Base-by-base conservation (phyloP, 2,888 invertebrate species). In the Thymelicus sylvestris region DNA sequence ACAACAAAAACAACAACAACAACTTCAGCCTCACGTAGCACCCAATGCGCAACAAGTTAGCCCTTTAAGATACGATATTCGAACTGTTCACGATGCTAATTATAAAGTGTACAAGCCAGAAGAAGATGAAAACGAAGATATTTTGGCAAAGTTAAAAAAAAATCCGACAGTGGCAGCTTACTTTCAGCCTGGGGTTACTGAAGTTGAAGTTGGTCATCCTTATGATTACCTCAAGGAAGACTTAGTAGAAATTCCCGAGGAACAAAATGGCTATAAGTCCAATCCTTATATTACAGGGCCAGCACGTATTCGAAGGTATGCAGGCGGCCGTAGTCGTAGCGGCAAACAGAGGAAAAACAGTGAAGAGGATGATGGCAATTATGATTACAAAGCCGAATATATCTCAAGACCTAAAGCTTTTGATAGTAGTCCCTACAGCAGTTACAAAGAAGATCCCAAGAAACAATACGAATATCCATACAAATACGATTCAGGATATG, bases 331-430 rank as follows among this genome's bases (percentile, higher is more conserved):
- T 76, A 87, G 86, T 82, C 83, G 87, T 31, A 31, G 31, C 72
- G 89, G 87, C 73, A 71, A 71, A 41, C 52, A 59, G 52, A 77
- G 86, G 13, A 85, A 84, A 75, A 76, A 76, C 63, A 84, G 87
- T 61, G 84, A 82, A 47, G 92, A 87, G 70, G 89, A 87, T 41
- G 92, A 93, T 39, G 91, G 92, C 78, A 94, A 95, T 41, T 95
- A 95, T 79, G 90, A 94, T 78, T 94, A 93, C 77, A 91, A 93
- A 77, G 90, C 90, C 57, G 88, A 94, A 48, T 93, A 94, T 75
- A 82, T 89, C 78, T 91, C 92, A 3, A 90, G 90, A 80, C 94
- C 95, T 0, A 92, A 94, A 78, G 94, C 94, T 72, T 95, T 94
- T 73, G 94, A 94, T 72, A 86, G 89, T 71, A 83, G 86, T 39